phyloP scores from a whole-genome alignment of 1,140 invertebrate species.

The Drosophila nigrodunni region DNA sequence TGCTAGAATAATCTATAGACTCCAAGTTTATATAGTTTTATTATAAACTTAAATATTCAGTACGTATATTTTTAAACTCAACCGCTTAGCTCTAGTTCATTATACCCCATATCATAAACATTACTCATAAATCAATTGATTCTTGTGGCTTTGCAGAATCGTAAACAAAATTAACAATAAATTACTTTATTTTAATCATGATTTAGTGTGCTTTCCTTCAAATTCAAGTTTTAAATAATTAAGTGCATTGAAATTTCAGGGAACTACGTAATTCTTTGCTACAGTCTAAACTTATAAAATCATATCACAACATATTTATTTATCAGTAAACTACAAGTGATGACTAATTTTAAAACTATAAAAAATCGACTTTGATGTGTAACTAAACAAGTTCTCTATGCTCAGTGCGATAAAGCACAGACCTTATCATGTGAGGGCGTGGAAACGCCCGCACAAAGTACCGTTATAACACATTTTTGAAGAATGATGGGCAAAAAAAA shows the following conservation, averaged over 20 bases:
- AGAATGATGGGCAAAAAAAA: slow-evolving; percentile 2
- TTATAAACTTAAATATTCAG: no score
- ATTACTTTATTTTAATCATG: neutral
- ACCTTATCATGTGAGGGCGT: slow-evolving; percentile 7
- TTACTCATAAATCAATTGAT: slow-evolving; percentile 1
- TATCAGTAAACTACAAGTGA: slow-evolving; percentile 1
- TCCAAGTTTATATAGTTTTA: neutral
- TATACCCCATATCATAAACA: neutral
- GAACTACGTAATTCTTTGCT: neutral
- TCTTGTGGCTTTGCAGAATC: slow-evolving; percentile 4
- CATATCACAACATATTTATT: neutral
- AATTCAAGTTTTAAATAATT: neutral
- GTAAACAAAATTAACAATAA: neutral
- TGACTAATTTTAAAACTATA: slow-evolving; percentile 3
- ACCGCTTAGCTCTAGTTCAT: neutral
- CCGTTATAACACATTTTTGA: neutral
- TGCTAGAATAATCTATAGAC: neutral
- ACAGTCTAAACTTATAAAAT: neutral
- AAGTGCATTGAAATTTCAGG: no score
- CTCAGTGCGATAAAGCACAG: neutral
- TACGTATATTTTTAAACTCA: no score
- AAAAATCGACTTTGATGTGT: neutral
- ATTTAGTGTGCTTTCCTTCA: neutral
- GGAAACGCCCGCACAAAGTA: slow-evolving; percentile 1
- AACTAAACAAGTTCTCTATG: neutral